A percentile compares a stretch with the other conserved stretches of the same genome.
Evolutionary conservation across 2,797 vertebrate genomes (phyloP).

Genomic region (Eulemur coronatus): DNA sequence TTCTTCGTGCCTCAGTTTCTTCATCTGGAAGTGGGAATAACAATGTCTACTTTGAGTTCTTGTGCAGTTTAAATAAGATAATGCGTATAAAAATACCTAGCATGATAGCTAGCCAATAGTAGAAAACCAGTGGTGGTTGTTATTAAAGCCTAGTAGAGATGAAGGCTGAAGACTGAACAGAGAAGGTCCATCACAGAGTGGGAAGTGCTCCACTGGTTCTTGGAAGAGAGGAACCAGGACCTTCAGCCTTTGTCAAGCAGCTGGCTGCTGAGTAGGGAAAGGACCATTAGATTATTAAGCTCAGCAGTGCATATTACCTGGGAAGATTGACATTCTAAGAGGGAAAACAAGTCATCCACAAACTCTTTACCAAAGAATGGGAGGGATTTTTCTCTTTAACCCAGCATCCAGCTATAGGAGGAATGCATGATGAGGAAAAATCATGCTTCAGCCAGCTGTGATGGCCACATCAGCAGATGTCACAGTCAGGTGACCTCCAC

Average conservation of each 20-base stretch:
- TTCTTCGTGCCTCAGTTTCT: background rate
- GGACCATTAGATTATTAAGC: background rate
- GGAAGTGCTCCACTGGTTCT: background rate
- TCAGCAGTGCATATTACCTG: background rate
- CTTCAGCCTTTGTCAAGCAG: background rate
- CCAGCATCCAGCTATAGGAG: background rate
- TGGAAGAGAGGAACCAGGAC: background rate
- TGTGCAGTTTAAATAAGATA: constrained; percentile 6
- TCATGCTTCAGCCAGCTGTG: background rate
- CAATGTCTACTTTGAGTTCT: background rate
- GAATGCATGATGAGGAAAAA: background rate
- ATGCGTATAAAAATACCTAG: background rate
- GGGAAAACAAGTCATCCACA: background rate
- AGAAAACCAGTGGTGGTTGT: background rate
- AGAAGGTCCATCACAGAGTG: background rate
- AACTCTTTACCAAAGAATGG: background rate
- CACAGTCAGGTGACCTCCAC: constrained; percentile 28
- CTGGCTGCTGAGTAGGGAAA: background rate
- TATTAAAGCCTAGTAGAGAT: constrained; percentile 8
- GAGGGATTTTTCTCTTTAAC: background rate
- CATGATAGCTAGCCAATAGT: background rate
- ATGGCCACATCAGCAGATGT: background rate
- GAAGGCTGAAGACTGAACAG: background rate
- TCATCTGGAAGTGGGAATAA: constrained; percentile 21
- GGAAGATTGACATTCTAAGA: background rate